Evolutionary conservation across 2,888 invertebrate genomes (phyloP).

Genomic region (Melanargia galathea): DNA sequence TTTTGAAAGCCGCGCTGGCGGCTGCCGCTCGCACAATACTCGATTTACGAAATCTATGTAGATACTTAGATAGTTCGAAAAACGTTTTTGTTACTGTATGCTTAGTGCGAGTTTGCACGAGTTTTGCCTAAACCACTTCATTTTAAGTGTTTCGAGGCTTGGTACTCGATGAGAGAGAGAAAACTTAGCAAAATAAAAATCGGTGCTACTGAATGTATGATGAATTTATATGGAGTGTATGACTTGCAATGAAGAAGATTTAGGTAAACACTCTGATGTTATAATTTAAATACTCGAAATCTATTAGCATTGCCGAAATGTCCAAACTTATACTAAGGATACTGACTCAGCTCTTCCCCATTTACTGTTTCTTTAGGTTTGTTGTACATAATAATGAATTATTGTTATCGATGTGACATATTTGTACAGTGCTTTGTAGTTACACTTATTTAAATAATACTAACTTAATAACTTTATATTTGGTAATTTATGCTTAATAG

Average conservation of each 20-base stretch:
- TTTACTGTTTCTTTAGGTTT: conserved; percentile 24
- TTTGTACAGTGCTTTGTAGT: conserved; percentile 38
- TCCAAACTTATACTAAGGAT: not conserved
- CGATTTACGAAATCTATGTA: conserved; percentile 17
- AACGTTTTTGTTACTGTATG: conserved; percentile 18
- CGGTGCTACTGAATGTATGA: no score
- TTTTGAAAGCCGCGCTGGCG: conserved; percentile 1
- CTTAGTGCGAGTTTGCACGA: not conserved
- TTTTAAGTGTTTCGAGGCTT: no score
- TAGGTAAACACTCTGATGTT: no score
- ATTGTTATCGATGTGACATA: conserved; percentile 22
- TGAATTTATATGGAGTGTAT: no score
- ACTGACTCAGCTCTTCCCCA: not conserved
- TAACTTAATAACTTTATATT: conserved; percentile 33
- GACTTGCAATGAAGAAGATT: no score
- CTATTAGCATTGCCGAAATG: not conserved
- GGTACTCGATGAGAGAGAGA: no score
- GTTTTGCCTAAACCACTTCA: not conserved
- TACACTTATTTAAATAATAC: conserved; percentile 27
- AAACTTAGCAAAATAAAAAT: no score
- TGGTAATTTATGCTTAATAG: conserved; percentile 24
- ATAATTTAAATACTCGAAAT: not conserved
- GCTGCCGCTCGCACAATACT: conserved; percentile 17
- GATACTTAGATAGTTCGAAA: conserved; percentile 22
- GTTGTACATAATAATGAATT: conserved; percentile 34